Percentiles rank a stretch among this genome's conserved stretches.
Evolutionary conservation across 2,888 invertebrate genomes (phyloP).

Genomic region (Acleris holmiana): DNA sequence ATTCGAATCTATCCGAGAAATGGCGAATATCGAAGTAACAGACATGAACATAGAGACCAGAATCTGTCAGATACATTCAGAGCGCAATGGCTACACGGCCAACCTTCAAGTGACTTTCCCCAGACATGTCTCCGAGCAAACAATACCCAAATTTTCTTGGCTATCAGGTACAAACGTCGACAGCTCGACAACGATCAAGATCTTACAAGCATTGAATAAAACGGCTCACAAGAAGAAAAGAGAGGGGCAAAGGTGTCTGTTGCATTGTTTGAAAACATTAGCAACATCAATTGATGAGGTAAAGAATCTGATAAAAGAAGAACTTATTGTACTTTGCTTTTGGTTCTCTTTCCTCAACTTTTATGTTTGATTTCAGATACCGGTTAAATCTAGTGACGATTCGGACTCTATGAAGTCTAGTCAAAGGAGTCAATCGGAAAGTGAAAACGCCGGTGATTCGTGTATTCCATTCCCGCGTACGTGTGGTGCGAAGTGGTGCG

Average conservation of each 20-base stretch:
- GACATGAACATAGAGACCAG: conserved; percentile 85
- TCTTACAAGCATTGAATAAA: conserved; percentile 91
- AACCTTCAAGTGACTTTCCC: conserved; percentile 86
- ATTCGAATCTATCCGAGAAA: conserved; percentile 79
- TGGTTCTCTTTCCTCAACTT: background rate
- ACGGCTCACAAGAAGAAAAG: conserved; percentile 92
- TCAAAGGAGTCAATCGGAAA: conserved; percentile 77
- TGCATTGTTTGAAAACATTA: conserved; percentile 90
- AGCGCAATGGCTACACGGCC: conserved; percentile 80
- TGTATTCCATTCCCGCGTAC: conserved; percentile 97
- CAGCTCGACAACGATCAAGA: conserved; percentile 87
- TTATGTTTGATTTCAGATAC: conserved; percentile 64
- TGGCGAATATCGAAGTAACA: conserved; percentile 80
- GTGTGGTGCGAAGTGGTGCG: conserved; percentile 96
- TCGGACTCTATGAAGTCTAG: conserved; percentile 77
- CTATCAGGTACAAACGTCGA: conserved; percentile 86
- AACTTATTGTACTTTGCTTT: background rate
- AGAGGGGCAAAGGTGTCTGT: conserved; percentile 93
- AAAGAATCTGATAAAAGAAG: conserved; percentile 28
- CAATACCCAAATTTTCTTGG: conserved; percentile 81
- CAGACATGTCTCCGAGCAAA: conserved; percentile 72
- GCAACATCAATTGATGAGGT: conserved; percentile 80
- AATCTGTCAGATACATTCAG: conserved; percentile 84
- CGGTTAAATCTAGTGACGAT: conserved; percentile 83
- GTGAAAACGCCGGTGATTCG: conserved; percentile 86